Base-by-base conservation (phyloP, 2,888 invertebrate species). In the Drosophila birchii region DNA sequence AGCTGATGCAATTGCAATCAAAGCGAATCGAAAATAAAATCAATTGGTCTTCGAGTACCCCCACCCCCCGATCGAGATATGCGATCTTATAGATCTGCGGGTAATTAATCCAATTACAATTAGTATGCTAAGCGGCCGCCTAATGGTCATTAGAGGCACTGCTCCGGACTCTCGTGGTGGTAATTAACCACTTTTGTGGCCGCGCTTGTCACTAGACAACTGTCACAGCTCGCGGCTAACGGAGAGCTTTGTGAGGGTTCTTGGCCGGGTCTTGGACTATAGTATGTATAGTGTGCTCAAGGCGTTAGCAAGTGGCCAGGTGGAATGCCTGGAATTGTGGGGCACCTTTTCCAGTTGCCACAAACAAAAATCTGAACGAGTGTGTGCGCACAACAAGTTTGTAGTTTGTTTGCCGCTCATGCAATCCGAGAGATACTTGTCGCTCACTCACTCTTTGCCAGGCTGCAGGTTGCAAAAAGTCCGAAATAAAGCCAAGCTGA, bases 91-190 rank as follows among this genome's bases (percentile, higher is more conserved):
- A 53, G 51, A 71, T 78, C 38, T 68, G 41, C 12, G 12, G 41
- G 62, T 69, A 78, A 88, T 87, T 78, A 83, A 83, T 78, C 57
- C 76, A 75, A 74, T 75, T 77, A 70, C 63, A 85, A 71, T 89
- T 72, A 79, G 63, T 58, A 70, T 79, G 72, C 58, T 73, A 74
- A 87, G 68, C 62, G 59, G 55, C n/a, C 61, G 43, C 41, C 51
- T 73, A 87, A 79, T 77, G 45, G 80, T 74, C 67, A 75, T 86
- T 82, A 82, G 59, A 45, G 58, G 20, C 51, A 34, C 16, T 5
- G 9, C 51, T 20, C 51, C 26, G 26, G 26, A 26, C 26, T 26
- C 5, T 34, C 53, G 72, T 70, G 47, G 23, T 64, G 64, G 74
- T 80, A 83, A 83, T 86, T 83, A 86, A 60, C 79, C 81, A 86